Evolutionary conservation across 1,140 invertebrate genomes (phyloP).

Genomic region (Aphidius gifuensis): DNA sequence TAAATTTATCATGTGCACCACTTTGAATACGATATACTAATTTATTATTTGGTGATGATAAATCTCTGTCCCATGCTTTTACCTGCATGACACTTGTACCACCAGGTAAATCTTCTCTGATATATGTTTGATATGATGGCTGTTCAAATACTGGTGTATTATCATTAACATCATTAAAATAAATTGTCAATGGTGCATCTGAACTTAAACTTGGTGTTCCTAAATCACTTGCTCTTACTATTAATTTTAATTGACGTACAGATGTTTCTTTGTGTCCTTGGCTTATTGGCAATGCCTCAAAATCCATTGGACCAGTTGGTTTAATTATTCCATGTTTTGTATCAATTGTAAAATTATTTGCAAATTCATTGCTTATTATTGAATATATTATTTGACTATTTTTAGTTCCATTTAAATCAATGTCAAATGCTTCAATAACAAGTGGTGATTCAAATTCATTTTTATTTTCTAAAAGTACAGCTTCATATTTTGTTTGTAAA

Average conservation of each 20-base stretch:
- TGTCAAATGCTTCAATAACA: constrained; percentile 76
- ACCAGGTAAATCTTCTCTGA: constrained; percentile 77
- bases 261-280: constrained; percentile 55
- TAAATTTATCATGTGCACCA: constrained; percentile 89
- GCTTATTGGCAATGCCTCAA: constrained; percentile 65
- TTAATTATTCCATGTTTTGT: constrained; percentile 67
- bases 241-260: constrained; percentile 70
- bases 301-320: constrained; percentile 71
- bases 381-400: constrained; percentile 83
- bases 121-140: constrained; percentile 68
- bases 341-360: constrained; percentile 80
- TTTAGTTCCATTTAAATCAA: constrained; percentile 82
- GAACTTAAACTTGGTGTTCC: constrained; percentile 74
- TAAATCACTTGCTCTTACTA: constrained; percentile 75
- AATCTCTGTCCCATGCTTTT: constrained; percentile 78
- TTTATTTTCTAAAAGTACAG: constrained; percentile 78
- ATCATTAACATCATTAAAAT: constrained; percentile 86
- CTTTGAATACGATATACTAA: constrained; percentile 83
- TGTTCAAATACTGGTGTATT: constrained; percentile 78
- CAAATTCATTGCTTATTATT: constrained; percentile 72
- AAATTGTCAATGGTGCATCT: constrained; percentile 73
- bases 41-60: constrained; percentile 80
- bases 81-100: constrained; percentile 79
- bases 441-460: constrained; percentile 73
- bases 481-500: constrained; percentile 78